Conservation (phyloP, 2,113 vertebrate species). For the Gadus chalcogrammus region DNA sequence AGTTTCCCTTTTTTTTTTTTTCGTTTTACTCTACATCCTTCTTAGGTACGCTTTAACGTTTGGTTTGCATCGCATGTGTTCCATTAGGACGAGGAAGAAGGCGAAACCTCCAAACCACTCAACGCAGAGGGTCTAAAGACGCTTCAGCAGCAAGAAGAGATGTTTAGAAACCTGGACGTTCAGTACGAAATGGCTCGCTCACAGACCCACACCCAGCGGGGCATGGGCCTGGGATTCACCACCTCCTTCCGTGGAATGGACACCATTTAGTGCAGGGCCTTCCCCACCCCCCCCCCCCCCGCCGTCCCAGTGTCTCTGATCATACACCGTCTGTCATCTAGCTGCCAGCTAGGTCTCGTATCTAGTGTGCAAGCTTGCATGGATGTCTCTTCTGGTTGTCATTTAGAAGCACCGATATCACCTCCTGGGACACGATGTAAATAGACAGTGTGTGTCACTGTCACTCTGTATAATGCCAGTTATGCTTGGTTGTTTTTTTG, state of each 20-base stretch:
- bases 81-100: slow-evolving; percentile 85
- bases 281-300: not conserved
- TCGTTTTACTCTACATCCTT: not conserved
- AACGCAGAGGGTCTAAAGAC: slow-evolving; percentile 92
- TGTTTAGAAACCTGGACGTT: slow-evolving; percentile 94
- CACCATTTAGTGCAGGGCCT: slow-evolving; percentile 75
- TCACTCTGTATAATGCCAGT: slow-evolving; percentile 65
- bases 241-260: slow-evolving; percentile 97
- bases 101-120: slow-evolving; percentile 75
- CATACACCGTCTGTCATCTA: slow-evolving; percentile 79
- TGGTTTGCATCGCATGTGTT: not conserved
- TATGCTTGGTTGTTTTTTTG: slow-evolving; percentile 43
- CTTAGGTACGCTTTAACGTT: not conserved
- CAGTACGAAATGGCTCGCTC: slow-evolving; percentile 98
- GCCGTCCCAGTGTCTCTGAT: slow-evolving; percentile 21
- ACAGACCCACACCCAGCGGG: slow-evolving; percentile 96
- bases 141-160: slow-evolving; percentile 95
- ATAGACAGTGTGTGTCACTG: slow-evolving; percentile 84
- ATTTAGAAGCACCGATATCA: slow-evolving; percentile 79
- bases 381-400: slow-evolving; percentile 90
- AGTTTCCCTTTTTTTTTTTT: not conserved
- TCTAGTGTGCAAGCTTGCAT: slow-evolving; percentile 83
- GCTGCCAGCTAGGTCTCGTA: slow-evolving; percentile 71
- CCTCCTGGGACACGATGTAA: slow-evolving; percentile 79
- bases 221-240: slow-evolving; percentile 98